A percentile compares a stretch with the other conserved stretches of the same genome.
phyloP scores from a whole-genome alignment of 2,888 invertebrate genomes.

The Oithona nana region DNA sequence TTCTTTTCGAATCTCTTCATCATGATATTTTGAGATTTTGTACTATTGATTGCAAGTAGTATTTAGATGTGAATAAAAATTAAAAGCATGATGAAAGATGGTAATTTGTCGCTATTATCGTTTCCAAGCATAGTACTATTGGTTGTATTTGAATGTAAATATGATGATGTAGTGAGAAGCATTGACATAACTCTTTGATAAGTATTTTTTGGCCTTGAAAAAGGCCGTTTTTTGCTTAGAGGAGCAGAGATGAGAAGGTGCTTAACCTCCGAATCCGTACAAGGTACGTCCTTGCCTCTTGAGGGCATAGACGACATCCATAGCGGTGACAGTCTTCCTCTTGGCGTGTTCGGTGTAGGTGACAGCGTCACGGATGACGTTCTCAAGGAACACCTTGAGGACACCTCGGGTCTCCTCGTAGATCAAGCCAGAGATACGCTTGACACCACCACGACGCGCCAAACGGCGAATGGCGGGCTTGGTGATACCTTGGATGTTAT shows the following conservation, averaged over 20 bases:
- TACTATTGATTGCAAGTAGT: no score
- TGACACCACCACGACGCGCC: conserved; percentile 41
- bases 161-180: no score
- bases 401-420: conserved; percentile 62
- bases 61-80: no score
- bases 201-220: not conserved
- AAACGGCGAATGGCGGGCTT: conserved; percentile 54
- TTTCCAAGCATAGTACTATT: no score
- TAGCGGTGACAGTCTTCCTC: conserved; percentile 66
- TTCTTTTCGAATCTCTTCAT: no score
- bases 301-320: conserved; percentile 71
- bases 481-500: conserved; percentile 60
- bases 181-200: not conserved
- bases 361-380: conserved; percentile 61
- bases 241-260: not conserved
- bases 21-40: no score
- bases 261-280: conserved; percentile 53
- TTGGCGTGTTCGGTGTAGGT: conserved; percentile 73
- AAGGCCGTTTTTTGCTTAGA: not conserved
- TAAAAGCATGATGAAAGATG: no score
- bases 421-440: conserved; percentile 49
- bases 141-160: no score
- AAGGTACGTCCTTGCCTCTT: conserved; percentile 61
- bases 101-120: no score
- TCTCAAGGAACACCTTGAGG: conserved; percentile 58